Base-by-base conservation (phyloP, 2,888 invertebrate genomes). In the Pammene aurita region DNA sequence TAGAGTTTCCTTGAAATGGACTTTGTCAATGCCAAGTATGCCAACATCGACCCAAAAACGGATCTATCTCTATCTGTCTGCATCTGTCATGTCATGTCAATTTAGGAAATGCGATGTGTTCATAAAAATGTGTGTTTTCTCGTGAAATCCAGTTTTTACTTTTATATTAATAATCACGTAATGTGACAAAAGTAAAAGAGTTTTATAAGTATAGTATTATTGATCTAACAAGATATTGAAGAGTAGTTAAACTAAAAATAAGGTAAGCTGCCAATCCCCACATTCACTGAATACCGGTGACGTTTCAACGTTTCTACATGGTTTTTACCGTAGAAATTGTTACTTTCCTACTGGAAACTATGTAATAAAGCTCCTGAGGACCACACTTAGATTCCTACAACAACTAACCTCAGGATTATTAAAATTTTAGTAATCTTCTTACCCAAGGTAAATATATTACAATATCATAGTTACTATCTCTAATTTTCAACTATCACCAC, bases 221-320 rank as follows among this genome's bases (percentile, higher is more conserved):
- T 60, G 58, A 65, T 69, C 68, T 65, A 69, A 34, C 65, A 46
- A 54, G 58, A n/a, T 26, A 63, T 63, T 69, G 57, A 46, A 70
- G 42, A 52, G 38, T 44, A 60, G 35, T 44, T 56, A 65, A 16
- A 71, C 56, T 42, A 54, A 57, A 67, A 50, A 65, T 71, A 74
- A 74, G 66, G 77, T 79, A 77, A 78, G 83, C 82, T 77, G 79
- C 73, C 81, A 77, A 76, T 78, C 76, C 74, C 74, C 67, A 71
- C 74, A 73, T 78, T 78, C 75, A 73, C 72, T 74, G 44, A 65
- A 67, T 14, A 69, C 74, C 76, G 81, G 78, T 86, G 86, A 86
- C 86, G 85, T 87, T 81, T 78, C 78, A 77, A 26, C 42, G 44
- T 52, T 57, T 34, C 52, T 62, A 54, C 78, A 77, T 14, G 35